Base-by-base conservation (phyloP, 2,888 invertebrate genomes). In the Thymelicus lineola region DNA sequence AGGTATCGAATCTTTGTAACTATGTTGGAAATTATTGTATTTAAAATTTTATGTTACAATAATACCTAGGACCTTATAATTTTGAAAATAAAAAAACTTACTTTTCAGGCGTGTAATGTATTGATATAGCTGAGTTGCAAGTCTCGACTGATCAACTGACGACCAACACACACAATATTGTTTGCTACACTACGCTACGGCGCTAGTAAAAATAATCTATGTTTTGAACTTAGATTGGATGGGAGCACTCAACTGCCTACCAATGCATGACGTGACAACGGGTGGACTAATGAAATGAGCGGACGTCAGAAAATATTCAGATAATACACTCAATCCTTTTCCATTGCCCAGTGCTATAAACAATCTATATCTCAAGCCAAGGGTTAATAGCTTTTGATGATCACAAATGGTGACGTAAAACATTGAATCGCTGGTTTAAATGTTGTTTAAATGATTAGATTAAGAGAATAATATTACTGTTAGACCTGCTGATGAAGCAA, bases 161-260 rank as follows among this genome's bases (percentile, higher is more conserved):
- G 45, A 14, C 46, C 53, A 53, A 9, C 20, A 20, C 53, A 10
- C 20, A 20, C 20, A 10, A 20, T 53, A 53, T 3, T 53, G 53
- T 17, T 53, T 53, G 12, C n/a, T 12, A 9, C 53, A 50, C 50
- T 50, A 50, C 50, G 7, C 17, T 50, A 17, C 48, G 3, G 48
- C 6, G 48, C 17, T 9, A 53, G 53, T 53, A 48, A 46, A 58
- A 48, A n/a, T 59, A 46, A 66, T 66, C 66, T 64, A 48, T 59
- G 48, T 58, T 66, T 46, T 66, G 57, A 57, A 65, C 42, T 38
- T 38, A 53, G 55, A 55, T 55, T 45, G 46, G 61, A 48, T 61
- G 48, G 55, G 55, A 45, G 55, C 64, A 45, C 55, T 57, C 64
- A 64, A 55, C 64, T 53, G 7, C 17, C 55, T 28, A 36, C 36